Percentiles rank a stretch among this genome's conserved stretches.
phyloP scores from a whole-genome alignment of 2,113 vertebrate species.

The Cheilinus undulatus region DNA sequence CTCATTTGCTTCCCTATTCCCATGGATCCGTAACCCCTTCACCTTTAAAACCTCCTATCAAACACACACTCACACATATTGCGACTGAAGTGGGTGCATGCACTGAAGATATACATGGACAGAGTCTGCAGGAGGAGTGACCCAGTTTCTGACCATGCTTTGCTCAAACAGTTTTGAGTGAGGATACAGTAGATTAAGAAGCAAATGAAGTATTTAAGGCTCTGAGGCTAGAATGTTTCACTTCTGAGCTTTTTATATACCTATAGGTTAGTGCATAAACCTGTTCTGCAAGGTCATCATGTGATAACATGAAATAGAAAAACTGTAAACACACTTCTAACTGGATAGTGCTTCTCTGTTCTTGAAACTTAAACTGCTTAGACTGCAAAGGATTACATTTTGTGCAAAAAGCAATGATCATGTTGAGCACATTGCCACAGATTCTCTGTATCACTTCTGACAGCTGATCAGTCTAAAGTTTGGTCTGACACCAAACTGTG shows the following conservation, averaged over 20 bases:
- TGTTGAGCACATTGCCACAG: background rate
- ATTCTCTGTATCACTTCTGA: background rate
- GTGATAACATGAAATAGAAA: background rate
- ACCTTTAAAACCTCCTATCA: constrained; percentile 33
- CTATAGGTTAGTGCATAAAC: background rate
- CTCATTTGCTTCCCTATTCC: constrained; percentile 52
- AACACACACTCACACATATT: constrained; percentile 9
- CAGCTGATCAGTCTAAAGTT: background rate
- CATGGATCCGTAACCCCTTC: constrained; percentile 19
- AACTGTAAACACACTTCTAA: background rate
- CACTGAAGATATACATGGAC: constrained; percentile 27
- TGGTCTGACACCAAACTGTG: no score
- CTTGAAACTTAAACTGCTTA: background rate
- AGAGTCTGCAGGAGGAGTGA: constrained; percentile 29
- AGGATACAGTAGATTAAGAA: background rate
- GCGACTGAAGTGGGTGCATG: constrained; percentile 11
- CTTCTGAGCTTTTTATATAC: background rate
- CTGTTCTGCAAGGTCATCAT: background rate
- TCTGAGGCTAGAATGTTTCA: no score
- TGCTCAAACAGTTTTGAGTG: background rate
- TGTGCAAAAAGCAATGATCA: background rate
- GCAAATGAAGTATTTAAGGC: background rate
- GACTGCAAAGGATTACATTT: background rate
- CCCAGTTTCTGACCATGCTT: constrained; percentile 36
- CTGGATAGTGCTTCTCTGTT: background rate